A percentile compares a stretch with the other conserved stretches of the same genome.
phyloP scores from a whole-genome alignment of 2,888 invertebrate species.

The Melieria omissa region DNA sequence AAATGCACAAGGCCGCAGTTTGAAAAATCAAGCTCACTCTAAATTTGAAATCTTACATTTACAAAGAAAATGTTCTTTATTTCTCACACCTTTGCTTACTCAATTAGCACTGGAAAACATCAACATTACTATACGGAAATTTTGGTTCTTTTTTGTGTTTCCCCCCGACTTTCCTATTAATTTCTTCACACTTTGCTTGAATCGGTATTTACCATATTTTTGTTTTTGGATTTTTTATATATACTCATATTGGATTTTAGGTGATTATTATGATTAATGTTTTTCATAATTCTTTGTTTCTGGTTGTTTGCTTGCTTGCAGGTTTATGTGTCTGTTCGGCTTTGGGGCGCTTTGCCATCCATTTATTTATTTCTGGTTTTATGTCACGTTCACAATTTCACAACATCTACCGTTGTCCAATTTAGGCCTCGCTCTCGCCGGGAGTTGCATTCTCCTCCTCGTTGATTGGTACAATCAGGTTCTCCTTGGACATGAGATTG shows the following conservation, averaged over 20 bases:
- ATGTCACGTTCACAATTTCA: constrained; percentile 24
- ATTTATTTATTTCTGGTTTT: constrained; percentile 24
- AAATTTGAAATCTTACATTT: no score
- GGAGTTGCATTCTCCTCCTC: constrained; percentile 76
- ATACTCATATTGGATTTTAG: neutral
- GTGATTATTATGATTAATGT: constrained; percentile 32
- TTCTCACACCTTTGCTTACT: no score
- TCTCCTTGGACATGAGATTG: constrained; percentile 97
- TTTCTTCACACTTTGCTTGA: no score
- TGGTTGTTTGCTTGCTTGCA: constrained; percentile 36
- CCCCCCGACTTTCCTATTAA: no score
- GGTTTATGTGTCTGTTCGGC: constrained; percentile 13
- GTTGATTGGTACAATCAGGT: constrained; percentile 96
- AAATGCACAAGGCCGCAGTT: no score
- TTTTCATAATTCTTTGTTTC: constrained; percentile 33
- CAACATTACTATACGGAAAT: no score
- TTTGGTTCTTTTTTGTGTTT: no score
- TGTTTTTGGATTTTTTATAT: neutral
- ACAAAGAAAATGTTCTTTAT: no score
- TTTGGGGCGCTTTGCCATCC: constrained; percentile 30
- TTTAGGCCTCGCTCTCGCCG: constrained; percentile 70
- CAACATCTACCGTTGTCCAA: constrained; percentile 16
- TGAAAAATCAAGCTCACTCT: no score
- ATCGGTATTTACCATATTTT: neutral
- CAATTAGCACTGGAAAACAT: no score